Evolutionary conservation across 2,888 invertebrate genomes (phyloP), one percentile per base, ranked within the genome.

Genomic region (Ophioninae sp.): DNA sequence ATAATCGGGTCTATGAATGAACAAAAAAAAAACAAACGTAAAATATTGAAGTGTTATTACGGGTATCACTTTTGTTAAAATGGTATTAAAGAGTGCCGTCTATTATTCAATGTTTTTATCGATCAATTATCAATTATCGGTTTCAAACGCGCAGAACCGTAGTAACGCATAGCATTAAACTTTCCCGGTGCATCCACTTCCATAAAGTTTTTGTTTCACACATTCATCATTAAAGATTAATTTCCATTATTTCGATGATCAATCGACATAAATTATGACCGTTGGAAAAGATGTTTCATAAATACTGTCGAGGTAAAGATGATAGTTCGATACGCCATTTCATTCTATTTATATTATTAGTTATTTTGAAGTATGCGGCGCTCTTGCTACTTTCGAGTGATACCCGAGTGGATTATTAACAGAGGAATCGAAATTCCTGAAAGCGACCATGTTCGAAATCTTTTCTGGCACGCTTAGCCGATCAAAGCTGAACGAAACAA

Each of bases 351-450:
- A 13, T 17, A 39, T 57, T 59, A 39, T 57, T 59, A 39, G 37
- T 56, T 7, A 59, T 59, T 56, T 8, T 37, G 37, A 37, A 57
- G 20, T 37, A 39, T 39, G n/a, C 37, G 57, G 50, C 23, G 20
- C 41, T n/a, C 41, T 44, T 62, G 30, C 37, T n/a, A 64, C 20
- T 65, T 65, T 65, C 56, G 56, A 37, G 17, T 17, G 69, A 69
- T 30, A 20, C 68, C 68, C 73, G 50, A 76, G 50, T 76, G 57
- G 76, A 81, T 65, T 67, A 75, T 17, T 70, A 62, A 76, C 61
- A 62, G 41, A 23, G 21, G 17, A 50, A 50, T 70, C 79, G 75
- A 79, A 59, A 78, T 75, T 79, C 39, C 64, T 73, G n/a, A 57
- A 67, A 61, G 73, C n/a, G 41, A 74, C 61, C 56, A 78, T 64